A percentile compares a stretch with the other conserved stretches of the same genome.
phyloP scores from a whole-genome alignment of 2,113 vertebrate genomes.

The Lagopus leucura region DNA sequence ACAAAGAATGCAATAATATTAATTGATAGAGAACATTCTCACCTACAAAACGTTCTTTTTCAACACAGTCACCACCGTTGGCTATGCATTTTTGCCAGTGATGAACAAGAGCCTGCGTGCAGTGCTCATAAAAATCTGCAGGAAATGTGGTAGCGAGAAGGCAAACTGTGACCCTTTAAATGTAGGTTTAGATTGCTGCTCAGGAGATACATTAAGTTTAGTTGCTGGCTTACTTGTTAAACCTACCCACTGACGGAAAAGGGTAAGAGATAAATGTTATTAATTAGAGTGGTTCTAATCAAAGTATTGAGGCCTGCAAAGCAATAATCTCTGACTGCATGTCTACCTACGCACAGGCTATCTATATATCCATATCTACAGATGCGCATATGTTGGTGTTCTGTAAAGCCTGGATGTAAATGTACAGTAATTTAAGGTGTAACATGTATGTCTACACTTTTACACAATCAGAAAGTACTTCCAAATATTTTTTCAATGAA shows the following conservation, averaged over 20 bases:
- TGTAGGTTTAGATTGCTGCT: not conserved
- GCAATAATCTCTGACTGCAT: not conserved
- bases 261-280: not conserved
- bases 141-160: not conserved
- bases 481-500: not conserved
- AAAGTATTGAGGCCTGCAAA: not conserved
- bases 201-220: not conserved
- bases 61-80: too few relatives aligned
- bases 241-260: not conserved
- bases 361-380: not conserved
- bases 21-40: too few relatives aligned
- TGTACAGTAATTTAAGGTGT: not conserved
- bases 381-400: rapidly evolving
- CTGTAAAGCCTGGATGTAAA: not conserved
- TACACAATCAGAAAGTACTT: not conserved
- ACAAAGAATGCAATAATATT: too few relatives aligned
- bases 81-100: too few relatives aligned
- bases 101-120: too few relatives aligned
- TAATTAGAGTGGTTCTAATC: not conserved
- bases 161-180: not conserved
- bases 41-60: too few relatives aligned
- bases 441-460: rapidly evolving
- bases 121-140: too few relatives aligned
- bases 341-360: not conserved
- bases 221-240: not conserved